Evolutionary conservation across 2,797 vertebrate species (phyloP), one percentile per base, ranked within the genome.

Genomic region (Melanotaenia nigrans): DNA sequence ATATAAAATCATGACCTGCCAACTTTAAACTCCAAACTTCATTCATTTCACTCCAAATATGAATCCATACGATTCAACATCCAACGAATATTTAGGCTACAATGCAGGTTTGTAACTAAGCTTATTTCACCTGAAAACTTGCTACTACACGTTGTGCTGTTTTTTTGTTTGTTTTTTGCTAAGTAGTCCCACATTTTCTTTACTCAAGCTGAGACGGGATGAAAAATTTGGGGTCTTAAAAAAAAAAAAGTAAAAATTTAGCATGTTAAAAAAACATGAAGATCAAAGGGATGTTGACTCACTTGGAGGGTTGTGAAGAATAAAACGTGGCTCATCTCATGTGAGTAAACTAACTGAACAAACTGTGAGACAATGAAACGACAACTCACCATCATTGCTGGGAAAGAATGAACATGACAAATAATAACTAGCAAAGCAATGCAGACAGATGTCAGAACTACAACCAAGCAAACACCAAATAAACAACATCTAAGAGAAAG

Each of bases 141-240:
- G 83, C 86, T 89, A 85, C 84, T 67, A 65, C 72, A 42, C 33
- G 65, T 78, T 87, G 77, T 79, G 77, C 76, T 77, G 57, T 81
- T 65, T 32, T 71, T 68, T n/a, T 49, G 42, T 47, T 25, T 10
- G 58, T 64, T 79, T 75, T 75, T 64, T 65, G 54, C 69, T 40
- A 0, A 57, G 63, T 9, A 55, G 61, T 64, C 33, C 45, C 42
- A 4, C 38, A 69, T 68, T 22, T 49, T 49, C 40, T 30, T 38
- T 51, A 51, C 25, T 28, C n/a, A 68, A 7, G 22, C 40, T 16
- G 40, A 42, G 42, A 47, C 20, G 14, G 22, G 18, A 2, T 25
- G 35, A 73, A 5, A 35, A 55, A 20, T 36, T 9, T 2, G 9
- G 22, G 33, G 10, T 16, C 13, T 40, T 33, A 51, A 45, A 57